Conservation (phyloP, 2,113 vertebrate genomes). For the Arothron firmamentum region DNA sequence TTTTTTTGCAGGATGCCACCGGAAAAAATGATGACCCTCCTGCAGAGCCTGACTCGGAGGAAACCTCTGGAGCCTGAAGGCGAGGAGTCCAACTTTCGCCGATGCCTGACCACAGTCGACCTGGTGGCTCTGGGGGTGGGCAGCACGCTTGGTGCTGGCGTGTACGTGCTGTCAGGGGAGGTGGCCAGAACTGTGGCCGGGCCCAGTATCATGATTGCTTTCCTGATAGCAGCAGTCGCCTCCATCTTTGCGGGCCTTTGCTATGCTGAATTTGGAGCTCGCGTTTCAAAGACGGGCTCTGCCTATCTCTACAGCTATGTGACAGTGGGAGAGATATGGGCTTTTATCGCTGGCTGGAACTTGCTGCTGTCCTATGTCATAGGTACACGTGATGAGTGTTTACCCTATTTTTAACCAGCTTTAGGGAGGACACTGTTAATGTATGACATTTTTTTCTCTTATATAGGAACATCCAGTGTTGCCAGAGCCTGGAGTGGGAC, state of each 20-base stretch:
- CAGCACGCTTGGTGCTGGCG: conserved; percentile 83
- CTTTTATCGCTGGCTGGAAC: conserved; percentile 84
- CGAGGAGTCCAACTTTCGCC: conserved; percentile 69
- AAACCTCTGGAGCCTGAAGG: conserved; percentile 69
- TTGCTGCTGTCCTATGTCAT: conserved; percentile 85
- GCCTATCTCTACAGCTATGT: conserved; percentile 86
- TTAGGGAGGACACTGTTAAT: background rate
- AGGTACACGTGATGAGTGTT: conserved; percentile 60
- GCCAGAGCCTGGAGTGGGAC: conserved; percentile 84
- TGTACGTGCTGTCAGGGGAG: conserved; percentile 83
- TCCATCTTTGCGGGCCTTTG: conserved; percentile 82
- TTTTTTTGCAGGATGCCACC: conserved; percentile 53
- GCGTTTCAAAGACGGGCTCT: conserved; percentile 81
- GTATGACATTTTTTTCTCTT: background rate
- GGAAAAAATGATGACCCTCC: conserved; percentile 47
- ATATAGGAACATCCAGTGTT: conserved; percentile 80
- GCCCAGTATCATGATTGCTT: conserved; percentile 82
- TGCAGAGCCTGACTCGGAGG: conserved; percentile 67
- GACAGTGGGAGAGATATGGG: conserved; percentile 83
- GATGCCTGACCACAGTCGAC: conserved; percentile 79
- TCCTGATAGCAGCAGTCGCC: conserved; percentile 80
- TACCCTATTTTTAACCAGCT: background rate
- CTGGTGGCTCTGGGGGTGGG: conserved; percentile 81
- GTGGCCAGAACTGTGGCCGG: conserved; percentile 78
- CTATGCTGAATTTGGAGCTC: conserved; percentile 81